These are phyloP conservation scores for Hepsetus odoe DNA, from an alignment of 2,113 vertebrate genomes.

Conservation along the genomic window DNA sequence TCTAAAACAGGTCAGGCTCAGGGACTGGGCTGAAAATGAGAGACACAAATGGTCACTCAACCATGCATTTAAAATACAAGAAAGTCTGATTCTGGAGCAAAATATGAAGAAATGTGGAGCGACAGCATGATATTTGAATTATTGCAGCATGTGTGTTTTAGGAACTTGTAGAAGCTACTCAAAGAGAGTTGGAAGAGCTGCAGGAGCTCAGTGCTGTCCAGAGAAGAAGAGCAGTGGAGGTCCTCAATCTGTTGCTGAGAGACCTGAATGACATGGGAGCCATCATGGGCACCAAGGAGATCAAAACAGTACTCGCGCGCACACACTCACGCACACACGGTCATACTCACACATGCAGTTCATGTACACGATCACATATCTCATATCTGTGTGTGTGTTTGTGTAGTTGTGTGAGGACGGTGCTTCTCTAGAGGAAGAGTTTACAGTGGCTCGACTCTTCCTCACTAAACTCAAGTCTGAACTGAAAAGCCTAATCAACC, in stretches of 20 bases:
- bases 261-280: constrained; percentile 88
- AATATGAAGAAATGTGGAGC: too few species aligned
- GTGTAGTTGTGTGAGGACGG: constrained; percentile 82
- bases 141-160: constrained; percentile 62
- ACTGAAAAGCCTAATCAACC: constrained; percentile 90
- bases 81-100: too few species aligned
- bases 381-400: neutral
- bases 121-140: too few species aligned
- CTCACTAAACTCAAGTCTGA: constrained; percentile 95
- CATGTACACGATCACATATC: neutral
- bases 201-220: constrained; percentile 90
- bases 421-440: constrained; percentile 89
- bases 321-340: neutral
- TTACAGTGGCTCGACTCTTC: constrained; percentile 88
- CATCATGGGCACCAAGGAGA: constrained; percentile 85
- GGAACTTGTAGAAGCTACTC: constrained; percentile 77
- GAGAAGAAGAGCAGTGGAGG: constrained; percentile 86
- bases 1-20: too few species aligned
- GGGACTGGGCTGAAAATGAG: too few species aligned
- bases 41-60: too few species aligned
- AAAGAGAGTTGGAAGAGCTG: constrained; percentile 84
- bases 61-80: too few species aligned
- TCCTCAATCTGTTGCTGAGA: constrained; percentile 86
- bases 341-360: neutral
- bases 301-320: constrained; percentile 77